A percentile compares a stretch with the other conserved stretches of the same genome.
These are phyloP conservation scores for Coregonus sp. DNA, from an alignment of 2,797 vertebrate genomes.

Conservation along the genomic window DNA sequence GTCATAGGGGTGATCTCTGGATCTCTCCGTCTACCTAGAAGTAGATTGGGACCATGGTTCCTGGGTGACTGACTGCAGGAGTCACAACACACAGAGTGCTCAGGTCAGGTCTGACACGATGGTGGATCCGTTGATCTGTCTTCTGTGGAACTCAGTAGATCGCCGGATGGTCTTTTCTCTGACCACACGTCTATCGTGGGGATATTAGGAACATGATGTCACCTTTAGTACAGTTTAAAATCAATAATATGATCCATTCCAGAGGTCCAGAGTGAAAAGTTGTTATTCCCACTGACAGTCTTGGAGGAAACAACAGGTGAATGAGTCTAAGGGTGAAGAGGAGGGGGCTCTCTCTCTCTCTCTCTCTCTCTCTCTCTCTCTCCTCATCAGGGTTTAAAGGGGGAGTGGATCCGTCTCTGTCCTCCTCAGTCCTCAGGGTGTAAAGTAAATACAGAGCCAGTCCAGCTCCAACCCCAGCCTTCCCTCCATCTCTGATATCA, in stretches of 20 bases:
- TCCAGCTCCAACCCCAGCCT: constrained; percentile 24
- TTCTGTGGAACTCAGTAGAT: too few species aligned
- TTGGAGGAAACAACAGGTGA: neutral
- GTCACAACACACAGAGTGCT: neutral
- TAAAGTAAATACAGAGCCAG: neutral
- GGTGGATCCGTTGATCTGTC: neutral
- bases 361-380: too few species aligned
- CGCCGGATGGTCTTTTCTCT: neutral
- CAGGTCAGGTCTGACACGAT: neutral
- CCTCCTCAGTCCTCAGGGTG: constrained; percentile 39
- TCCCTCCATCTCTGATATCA: constrained; percentile 22
- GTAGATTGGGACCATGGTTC: neutral
- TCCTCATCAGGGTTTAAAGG: too few species aligned
- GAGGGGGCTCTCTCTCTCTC: neutral
- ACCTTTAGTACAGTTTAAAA: neutral
- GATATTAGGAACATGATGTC: neutral
- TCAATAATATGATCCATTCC: neutral
- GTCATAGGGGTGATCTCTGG: neutral
- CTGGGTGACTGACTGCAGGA: neutral
- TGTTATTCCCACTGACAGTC: neutral
- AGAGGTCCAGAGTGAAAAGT: neutral
- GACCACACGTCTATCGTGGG: neutral
- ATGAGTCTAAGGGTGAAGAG: neutral
- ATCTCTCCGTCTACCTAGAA: neutral
- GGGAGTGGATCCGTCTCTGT: neutral